Evolutionary conservation across 2,797 vertebrate genomes (phyloP), one percentile per base, ranked within the genome.

Genomic region (Gadopsis bispinosus): DNA sequence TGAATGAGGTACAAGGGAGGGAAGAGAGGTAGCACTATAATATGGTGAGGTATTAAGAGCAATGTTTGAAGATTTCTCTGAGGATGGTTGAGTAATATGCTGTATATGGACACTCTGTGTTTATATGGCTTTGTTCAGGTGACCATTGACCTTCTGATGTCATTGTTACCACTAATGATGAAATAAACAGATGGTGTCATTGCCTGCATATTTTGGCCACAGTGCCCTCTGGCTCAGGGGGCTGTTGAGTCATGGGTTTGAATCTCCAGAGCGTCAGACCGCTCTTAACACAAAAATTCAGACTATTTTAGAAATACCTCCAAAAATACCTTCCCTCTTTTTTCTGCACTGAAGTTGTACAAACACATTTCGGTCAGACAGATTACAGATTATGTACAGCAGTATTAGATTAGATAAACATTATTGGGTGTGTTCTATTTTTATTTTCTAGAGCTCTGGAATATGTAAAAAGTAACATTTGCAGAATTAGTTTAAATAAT

Each of bases 141-240:
- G 5, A 63, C 73, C 73, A 8, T 35, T 88, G 79, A 83, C 77
- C 81, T 78, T 83, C 58, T 73, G 62, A 74, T 85, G 72, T 72
- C 61, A 81, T 31, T 69, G 58, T 76, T 75, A 35, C 26, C 59
- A 65, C 81, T 85, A 88, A 88, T 81, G 72, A 87, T 88, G 80
- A 91, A 84, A 84, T 85, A 85, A 86, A 90, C 69, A 85, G 76
- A 87, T 85, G 65, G 73, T 81, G 87, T 89, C 81, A 83, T 71
- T 47, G 73, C 33, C 66, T 69, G 33, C 54, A 74, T 66, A 70
- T 83, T 80, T 78, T 84, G 58, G 64, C 66, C 67, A 76, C 39
- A 19, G 45, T 79, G 73, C 17, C 33, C 79, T 69, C 65, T 83
- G 72, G 77, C 60, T 83, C 69, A 71, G 66, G 7, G 55, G 33